phyloP scores from a whole-genome alignment of 2,797 vertebrate genomes.

The Sandelia bainsii region DNA sequence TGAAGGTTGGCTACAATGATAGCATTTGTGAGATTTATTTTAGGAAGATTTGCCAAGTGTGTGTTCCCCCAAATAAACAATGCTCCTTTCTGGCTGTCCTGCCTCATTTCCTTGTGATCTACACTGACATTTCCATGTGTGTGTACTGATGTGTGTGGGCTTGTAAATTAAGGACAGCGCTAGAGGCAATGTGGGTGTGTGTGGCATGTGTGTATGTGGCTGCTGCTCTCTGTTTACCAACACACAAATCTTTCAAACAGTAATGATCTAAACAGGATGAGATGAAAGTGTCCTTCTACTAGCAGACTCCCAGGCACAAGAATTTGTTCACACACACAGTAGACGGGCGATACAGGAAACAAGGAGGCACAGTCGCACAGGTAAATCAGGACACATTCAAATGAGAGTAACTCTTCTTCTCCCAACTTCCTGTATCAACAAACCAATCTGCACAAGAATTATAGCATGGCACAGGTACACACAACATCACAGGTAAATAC shows the following conservation, averaged over 20 bases:
- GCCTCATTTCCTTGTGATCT: slow-evolving; percentile 69
- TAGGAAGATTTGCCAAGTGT: slow-evolving; percentile 57
- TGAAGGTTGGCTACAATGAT: slow-evolving; percentile 37
- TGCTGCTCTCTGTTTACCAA: slow-evolving; percentile 62
- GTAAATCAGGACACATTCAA: slow-evolving; percentile 57
- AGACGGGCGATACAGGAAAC: slow-evolving; percentile 34
- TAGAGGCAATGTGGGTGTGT: slow-evolving; percentile 53
- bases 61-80: slow-evolving; percentile 65
- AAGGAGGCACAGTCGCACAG: slow-evolving; percentile 11
- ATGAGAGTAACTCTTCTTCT: slow-evolving; percentile 38
- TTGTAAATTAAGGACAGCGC: slow-evolving; percentile 76
- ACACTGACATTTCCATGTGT: slow-evolving; percentile 54
- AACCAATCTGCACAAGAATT: slow-evolving; percentile 10
- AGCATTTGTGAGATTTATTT: slow-evolving; percentile 61
- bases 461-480: not conserved
- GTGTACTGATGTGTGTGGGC: slow-evolving; percentile 50
- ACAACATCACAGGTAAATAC: not conserved
- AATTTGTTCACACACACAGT: slow-evolving; percentile 2
- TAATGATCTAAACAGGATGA: slow-evolving; percentile 61
- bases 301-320: slow-evolving; percentile 18
- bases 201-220: slow-evolving; percentile 19
- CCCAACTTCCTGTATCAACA: slow-evolving; percentile 22
- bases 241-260: slow-evolving; percentile 61
- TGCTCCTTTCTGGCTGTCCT: slow-evolving; percentile 61
- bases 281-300: slow-evolving; percentile 67